These are phyloP conservation scores for Tholera decimalis DNA, from an alignment of 2,888 invertebrate species.

Conservation along the genomic window DNA sequence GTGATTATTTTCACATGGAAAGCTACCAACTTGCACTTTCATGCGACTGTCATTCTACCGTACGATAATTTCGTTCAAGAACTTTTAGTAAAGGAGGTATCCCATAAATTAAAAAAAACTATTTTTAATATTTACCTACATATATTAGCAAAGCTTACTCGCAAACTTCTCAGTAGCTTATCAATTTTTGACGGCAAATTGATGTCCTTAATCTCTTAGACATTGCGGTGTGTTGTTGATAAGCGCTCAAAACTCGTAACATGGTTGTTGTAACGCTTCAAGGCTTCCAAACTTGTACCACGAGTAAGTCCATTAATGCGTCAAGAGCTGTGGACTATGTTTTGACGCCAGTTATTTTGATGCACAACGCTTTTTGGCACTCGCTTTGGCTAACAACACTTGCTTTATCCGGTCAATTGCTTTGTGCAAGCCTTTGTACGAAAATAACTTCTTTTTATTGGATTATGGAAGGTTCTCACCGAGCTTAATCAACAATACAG, in stretches of 20 bases:
- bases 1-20: constrained; percentile 38
- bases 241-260: constrained; percentile 70
- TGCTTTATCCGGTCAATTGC: constrained; percentile 79
- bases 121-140: constrained; percentile 6
- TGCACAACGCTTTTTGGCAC: constrained; percentile 71
- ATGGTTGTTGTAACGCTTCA: constrained; percentile 71
- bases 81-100: constrained; percentile 15
- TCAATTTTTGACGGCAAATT: constrained; percentile 47
- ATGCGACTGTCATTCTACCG: constrained; percentile 1
- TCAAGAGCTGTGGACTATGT: constrained; percentile 73
- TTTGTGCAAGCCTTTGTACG: constrained; percentile 75
- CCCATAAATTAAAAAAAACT: constrained; percentile 13
- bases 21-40: constrained; percentile 32
- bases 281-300: constrained; percentile 76
- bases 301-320: constrained; percentile 83
- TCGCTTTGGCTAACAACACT: constrained; percentile 65
- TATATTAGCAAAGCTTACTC: constrained; percentile 11
- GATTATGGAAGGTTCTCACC: constrained; percentile 64
- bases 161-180: constrained; percentile 10
- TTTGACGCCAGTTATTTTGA: constrained; percentile 82
- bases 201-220: constrained; percentile 65
- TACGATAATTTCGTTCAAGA: background rate
- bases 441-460: constrained; percentile 73
- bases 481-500: constrained; percentile 61
- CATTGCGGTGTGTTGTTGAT: constrained; percentile 63